phyloP scores from a whole-genome alignment of 2,797 vertebrate genomes.

The Mormyrus proboscirostris region DNA sequence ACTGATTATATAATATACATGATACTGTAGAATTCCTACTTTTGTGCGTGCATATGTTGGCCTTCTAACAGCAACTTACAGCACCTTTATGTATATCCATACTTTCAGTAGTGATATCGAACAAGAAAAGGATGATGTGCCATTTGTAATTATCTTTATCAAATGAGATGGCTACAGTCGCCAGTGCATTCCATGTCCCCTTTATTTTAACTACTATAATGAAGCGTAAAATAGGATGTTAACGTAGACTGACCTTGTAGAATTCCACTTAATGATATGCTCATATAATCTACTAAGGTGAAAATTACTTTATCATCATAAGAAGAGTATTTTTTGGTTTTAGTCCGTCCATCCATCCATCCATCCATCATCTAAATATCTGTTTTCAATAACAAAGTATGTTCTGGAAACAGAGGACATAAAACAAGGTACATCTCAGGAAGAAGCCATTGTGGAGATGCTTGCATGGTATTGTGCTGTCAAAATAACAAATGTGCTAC shows the following conservation, averaged over 20 bases:
- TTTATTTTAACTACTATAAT: not conserved
- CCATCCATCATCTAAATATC: not conserved
- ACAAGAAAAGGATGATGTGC: not conserved
- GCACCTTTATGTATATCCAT: not conserved
- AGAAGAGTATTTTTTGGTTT: not conserved
- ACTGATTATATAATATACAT: not conserved
- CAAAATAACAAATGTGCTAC: not conserved
- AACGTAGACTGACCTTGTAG: not conserved
- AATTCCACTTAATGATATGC: not conserved
- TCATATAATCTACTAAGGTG: not conserved
- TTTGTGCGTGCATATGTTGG: not conserved
- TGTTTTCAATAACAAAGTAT: not conserved
- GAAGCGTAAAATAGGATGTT: not conserved
- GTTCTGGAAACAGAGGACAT: not conserved
- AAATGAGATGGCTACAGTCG: not conserved
- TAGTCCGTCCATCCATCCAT: too few relatives aligned
- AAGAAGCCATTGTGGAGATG: not conserved
- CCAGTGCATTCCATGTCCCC: not conserved
- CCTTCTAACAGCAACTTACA: not conserved
- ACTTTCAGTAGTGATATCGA: not conserved
- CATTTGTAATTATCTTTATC: not conserved
- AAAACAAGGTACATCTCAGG: not conserved
- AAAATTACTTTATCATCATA: not conserved
- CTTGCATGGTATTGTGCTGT: not conserved
- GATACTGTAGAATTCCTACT: not conserved